phyloP scores from a whole-genome alignment of 2,113 vertebrate species.

The Corythornis vintsioides region DNA sequence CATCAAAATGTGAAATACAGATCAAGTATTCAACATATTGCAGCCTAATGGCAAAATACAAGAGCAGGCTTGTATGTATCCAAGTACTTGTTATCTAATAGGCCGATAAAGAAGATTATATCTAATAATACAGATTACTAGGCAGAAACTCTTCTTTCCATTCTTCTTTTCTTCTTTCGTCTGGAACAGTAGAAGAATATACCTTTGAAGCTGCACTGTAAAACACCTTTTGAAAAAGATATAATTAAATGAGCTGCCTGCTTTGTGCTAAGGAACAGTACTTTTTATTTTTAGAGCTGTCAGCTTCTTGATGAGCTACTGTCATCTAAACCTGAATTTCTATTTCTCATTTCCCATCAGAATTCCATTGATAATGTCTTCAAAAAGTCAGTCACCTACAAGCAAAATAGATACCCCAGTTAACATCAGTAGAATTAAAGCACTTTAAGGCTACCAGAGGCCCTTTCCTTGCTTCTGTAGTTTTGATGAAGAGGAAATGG shows the following conservation, averaged over 20 bases:
- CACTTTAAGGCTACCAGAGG: neutral
- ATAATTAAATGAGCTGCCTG: neutral
- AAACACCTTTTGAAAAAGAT: constrained; percentile 31
- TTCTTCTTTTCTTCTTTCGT: neutral
- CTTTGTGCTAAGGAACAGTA: neutral
- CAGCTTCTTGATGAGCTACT: constrained; percentile 1
- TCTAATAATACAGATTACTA: constrained; percentile 3
- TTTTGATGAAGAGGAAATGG: neutral
- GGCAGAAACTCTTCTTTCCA: neutral
- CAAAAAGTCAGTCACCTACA: neutral
- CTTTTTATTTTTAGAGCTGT: constrained; percentile 6
- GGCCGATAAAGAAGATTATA: neutral
- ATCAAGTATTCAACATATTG: neutral
- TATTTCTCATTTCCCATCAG: constrained; percentile 13
- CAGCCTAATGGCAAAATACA: neutral
- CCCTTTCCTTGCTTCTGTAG: neutral
- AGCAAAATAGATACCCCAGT: neutral
- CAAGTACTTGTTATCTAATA: neutral
- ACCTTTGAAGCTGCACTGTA: neutral
- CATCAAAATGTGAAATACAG: constrained; percentile 29
- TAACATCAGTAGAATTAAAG: neutral
- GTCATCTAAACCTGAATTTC: constrained; percentile 32
- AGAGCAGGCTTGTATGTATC: neutral
- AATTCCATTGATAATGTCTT: neutral
- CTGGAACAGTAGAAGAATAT: neutral